A percentile compares a stretch with the other conserved stretches of the same genome.
These are phyloP conservation scores for Ptilorrhoa leucosticta DNA, from an alignment of 2,113 vertebrate species.

Conservation along the genomic window DNA sequence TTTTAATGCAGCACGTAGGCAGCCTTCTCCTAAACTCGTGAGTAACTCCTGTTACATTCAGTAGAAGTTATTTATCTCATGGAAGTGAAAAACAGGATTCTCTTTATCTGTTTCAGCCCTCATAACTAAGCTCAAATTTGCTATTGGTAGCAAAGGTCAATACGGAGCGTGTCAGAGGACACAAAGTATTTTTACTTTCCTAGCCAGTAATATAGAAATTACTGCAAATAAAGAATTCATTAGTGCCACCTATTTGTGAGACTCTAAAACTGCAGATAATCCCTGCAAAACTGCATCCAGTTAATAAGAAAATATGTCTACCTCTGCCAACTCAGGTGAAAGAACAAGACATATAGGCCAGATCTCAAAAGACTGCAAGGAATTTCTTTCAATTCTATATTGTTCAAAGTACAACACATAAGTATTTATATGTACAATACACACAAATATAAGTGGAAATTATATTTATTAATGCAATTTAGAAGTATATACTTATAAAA, in stretches of 20 bases:
- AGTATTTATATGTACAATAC: not conserved
- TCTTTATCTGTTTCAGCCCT: not conserved
- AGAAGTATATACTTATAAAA: not conserved
- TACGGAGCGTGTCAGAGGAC: not conserved
- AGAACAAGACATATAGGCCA: not conserved
- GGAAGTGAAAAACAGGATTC: not conserved
- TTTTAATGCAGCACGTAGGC: not conserved
- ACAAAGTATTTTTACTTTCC: not conserved
- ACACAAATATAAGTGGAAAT: not conserved
- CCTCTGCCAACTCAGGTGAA: not conserved
- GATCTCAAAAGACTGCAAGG: not conserved
- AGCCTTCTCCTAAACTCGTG: not conserved
- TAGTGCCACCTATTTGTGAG: slow-evolving; percentile 19
- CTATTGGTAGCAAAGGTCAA: not conserved
- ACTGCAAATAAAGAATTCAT: slow-evolving; percentile 1
- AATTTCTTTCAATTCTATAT: not conserved
- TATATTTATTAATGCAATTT: not conserved
- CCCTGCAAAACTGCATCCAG: not conserved
- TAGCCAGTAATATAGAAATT: not conserved
- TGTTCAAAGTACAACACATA: not conserved
- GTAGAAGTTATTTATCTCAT: not conserved
- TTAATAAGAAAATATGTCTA: not conserved
- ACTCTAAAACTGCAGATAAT: not conserved
- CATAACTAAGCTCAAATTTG: not conserved
- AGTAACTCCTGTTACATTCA: not conserved